These are phyloP conservation scores for Aurelia sp. DNA, from an alignment of 30 jellyfish, hydroid and myxozoan species.

Conservation along the genomic window DNA sequence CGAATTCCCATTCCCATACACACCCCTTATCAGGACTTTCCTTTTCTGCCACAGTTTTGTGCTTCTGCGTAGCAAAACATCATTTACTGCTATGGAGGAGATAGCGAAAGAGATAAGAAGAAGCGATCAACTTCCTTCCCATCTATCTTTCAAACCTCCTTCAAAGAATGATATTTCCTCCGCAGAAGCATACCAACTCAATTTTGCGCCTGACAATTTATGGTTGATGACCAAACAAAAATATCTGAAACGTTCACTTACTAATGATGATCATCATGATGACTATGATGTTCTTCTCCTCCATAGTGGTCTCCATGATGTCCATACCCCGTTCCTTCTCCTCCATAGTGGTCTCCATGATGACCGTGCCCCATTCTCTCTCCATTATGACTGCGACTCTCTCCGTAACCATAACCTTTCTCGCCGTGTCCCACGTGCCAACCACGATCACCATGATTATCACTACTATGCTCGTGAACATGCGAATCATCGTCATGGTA, in stretches of 20 bases:
- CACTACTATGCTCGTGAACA: conserved; percentile 40
- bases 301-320: conserved; percentile 54
- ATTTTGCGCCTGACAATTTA: too few species aligned
- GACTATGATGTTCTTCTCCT: conserved; percentile 18
- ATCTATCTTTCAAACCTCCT: too few species aligned
- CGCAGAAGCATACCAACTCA: too few species aligned
- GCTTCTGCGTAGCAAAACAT: too few species aligned
- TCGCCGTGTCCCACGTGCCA: conserved; percentile 71
- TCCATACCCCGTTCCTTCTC: conserved; percentile 27
- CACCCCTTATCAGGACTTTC: too few species aligned
- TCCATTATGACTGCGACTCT: conserved; percentile 20
- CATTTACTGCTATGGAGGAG: too few species aligned
- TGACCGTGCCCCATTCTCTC: conserved; percentile 27
- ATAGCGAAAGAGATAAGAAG: too few species aligned
- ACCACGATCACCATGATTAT: conserved; percentile 74
- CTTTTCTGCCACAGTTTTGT: too few species aligned
- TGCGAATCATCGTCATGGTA: conserved; percentile 43
- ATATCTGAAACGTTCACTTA: neutral
- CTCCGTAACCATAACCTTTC: conserved; percentile 41
- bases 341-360: conserved; percentile 57
- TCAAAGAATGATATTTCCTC: too few species aligned
- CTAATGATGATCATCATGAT: conserved; percentile 17
- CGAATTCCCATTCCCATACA: too few species aligned
- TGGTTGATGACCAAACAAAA: too few species aligned
- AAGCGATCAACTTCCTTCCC: too few species aligned